A percentile compares a stretch with the other conserved stretches of the same genome.
Conservation (phyloP, 37 sponge, comb jelly and placozoan genomes). For the Chondrosia reniformis region DNA sequence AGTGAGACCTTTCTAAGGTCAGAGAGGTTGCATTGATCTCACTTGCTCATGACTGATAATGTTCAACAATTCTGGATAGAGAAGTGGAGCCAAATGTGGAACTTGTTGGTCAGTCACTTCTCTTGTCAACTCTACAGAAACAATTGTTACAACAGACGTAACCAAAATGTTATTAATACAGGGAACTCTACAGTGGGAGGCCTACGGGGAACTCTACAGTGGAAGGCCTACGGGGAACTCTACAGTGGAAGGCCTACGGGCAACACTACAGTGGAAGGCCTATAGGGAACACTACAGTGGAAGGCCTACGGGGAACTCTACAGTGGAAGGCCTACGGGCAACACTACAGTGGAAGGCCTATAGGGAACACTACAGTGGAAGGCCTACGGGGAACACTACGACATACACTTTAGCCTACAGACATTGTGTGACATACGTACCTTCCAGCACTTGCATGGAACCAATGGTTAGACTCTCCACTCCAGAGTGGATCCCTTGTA, state of each 20-base stretch:
- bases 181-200: too few relatives aligned
- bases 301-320: too few relatives aligned
- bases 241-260: background rate
- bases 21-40: background rate
- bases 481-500: conserved; percentile 40
- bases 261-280: background rate
- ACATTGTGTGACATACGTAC: conserved; percentile 19
- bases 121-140: conserved; percentile 46
- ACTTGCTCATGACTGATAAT: conserved; percentile 33
- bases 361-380: too few relatives aligned
- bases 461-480: conserved; percentile 56
- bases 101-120: conserved; percentile 56
- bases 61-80: conserved; percentile 52
- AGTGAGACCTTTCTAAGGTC: background rate
- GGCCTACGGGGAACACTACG: background rate
- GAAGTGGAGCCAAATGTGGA: conserved; percentile 42
- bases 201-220: background rate
- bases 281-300: background rate
- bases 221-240: background rate
- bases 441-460: conserved; percentile 68
- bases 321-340: too few relatives aligned
- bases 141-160: background rate
- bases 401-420: conserved; percentile 1
- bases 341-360: too few relatives aligned
- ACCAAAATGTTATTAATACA: too few relatives aligned